phyloP scores from a whole-genome alignment of 2,113 vertebrate species.

The Saguinus imperator region DNA sequence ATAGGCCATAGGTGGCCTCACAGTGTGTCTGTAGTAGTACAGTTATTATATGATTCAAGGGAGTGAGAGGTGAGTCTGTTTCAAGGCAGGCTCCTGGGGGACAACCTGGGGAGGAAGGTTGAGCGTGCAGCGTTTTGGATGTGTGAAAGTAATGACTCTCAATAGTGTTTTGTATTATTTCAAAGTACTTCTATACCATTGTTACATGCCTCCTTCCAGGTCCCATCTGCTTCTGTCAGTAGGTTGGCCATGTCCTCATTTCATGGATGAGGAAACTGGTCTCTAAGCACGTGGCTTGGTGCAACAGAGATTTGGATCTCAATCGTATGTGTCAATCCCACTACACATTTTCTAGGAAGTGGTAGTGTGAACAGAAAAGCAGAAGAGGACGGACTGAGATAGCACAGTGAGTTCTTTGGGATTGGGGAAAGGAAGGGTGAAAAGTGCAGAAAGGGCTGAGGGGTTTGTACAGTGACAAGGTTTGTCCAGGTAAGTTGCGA shows the following conservation, averaged over 20 bases:
- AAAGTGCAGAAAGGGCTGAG: neutral
- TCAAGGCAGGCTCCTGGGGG: neutral
- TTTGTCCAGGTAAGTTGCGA: neutral
- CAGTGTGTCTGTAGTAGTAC: neutral
- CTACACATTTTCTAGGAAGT: neutral
- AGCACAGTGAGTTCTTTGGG: neutral
- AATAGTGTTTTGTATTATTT: neutral
- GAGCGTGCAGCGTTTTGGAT: neutral
- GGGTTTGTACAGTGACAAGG: neutral
- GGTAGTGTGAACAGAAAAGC: neutral
- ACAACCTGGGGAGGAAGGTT: neutral
- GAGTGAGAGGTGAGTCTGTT: neutral
- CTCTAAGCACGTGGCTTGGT: neutral
- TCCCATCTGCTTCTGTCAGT: neutral
- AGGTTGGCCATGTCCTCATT: neutral
- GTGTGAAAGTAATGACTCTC: neutral
- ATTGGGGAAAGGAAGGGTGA: neutral
- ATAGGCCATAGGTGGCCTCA: neutral
- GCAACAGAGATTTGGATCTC: neutral
- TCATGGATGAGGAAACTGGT: neutral
- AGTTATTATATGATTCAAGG: neutral
- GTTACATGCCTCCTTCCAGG: neutral
- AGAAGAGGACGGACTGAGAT: neutral
- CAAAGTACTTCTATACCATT: too few relatives aligned
- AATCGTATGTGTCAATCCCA: neutral